Evolutionary conservation across 2,113 vertebrate species (phyloP), one percentile per base, ranked within the genome.

Genomic region (Rousettus leschenaultii): DNA sequence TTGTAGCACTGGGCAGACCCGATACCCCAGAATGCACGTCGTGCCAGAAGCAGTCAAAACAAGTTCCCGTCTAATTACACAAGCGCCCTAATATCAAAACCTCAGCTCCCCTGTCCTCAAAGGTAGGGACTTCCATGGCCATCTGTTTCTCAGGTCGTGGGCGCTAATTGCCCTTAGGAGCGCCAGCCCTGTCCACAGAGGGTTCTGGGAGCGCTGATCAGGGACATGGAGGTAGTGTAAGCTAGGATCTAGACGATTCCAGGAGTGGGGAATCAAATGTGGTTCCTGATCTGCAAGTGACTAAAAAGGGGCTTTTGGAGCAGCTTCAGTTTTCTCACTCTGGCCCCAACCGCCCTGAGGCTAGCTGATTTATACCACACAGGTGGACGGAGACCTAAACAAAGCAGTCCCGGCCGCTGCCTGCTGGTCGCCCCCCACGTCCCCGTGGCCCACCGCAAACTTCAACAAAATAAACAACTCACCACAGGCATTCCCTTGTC

Each of bases 311-410:
- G 33, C 82, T 80, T 65, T 59, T n/a, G 88, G 84, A 90, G 63
- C 26, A 63, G 5, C 51, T 71, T 5, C 48, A 14, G 66, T 66
- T 84, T 95, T 93, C 87, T 87, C 87, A 75, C 92, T 68, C 65
- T 0, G 66, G 57, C 16, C 66, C 53, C 70, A 7, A 70, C 94
- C 59, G 77, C 75, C 88, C 71, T 0, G 48, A 61, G 93, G 43
- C 94, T 93, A 94, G 91, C 89, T 87, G 96, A 97, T 97, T 93
- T 94, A 95, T 95, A 65, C 92, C 89, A 95, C 97, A 95, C 97
- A 96, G 96, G 98, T 98, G 98, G 96, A 98, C 48, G 63, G 88
- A 90, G 95, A 96, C 95, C 84, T 74, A 94, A 96, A 86, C 71
- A 40, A 80, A 96, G 94, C 78, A 96, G 71, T 55, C 77, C 92